Percentiles rank a stretch among this genome's conserved stretches.
These are phyloP conservation scores for Hirundo rustica DNA, from an alignment of 2,797 vertebrate genomes.

Conservation along the genomic window DNA sequence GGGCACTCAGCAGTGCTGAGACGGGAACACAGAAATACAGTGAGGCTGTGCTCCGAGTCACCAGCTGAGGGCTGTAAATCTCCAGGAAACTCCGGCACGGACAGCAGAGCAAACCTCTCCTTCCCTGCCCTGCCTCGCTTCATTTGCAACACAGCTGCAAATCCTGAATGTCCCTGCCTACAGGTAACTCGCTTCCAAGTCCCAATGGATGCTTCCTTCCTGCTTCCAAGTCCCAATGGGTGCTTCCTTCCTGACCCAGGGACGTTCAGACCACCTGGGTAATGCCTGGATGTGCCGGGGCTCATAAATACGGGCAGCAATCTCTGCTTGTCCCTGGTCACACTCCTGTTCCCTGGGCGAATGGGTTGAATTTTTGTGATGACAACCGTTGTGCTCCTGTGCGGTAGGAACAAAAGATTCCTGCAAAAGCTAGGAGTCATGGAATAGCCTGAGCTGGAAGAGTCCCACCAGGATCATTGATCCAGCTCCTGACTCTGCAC, in stretches of 20 bases:
- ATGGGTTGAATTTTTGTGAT: background rate
- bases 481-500: fast-evolving
- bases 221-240: background rate
- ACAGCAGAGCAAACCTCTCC: background rate
- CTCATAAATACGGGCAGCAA: background rate
- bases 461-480: too few species aligned
- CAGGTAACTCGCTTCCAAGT: background rate
- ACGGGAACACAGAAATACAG: fast-evolving
- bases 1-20: background rate
- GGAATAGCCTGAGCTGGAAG: background rate
- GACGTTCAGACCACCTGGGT: background rate
- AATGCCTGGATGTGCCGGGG: background rate
- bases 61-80: constrained; percentile 34
- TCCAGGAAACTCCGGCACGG: background rate
- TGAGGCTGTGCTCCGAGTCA: background rate
- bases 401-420: background rate
- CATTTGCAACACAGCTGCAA: background rate
- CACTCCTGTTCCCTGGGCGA: fast-evolving
- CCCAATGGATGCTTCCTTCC: background rate
- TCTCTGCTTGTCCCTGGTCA: background rate
- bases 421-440: background rate
- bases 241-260: background rate
- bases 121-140: background rate
- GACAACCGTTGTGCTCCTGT: background rate
- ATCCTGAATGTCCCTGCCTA: background rate